phyloP scores from a whole-genome alignment of 2,888 invertebrate species.

The Cephus rjabovi region DNA sequence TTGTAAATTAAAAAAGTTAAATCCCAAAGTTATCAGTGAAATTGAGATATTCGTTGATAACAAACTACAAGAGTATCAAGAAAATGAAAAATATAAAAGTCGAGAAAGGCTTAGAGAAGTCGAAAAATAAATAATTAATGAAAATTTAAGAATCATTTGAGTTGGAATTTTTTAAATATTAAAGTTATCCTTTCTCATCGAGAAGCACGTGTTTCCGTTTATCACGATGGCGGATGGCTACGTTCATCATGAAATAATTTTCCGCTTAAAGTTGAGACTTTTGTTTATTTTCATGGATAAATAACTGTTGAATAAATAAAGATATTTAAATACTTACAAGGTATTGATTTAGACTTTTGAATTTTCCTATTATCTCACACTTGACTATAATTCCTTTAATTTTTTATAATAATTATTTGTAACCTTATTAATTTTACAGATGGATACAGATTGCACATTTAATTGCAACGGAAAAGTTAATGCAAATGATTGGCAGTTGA shows the following conservation, averaged over 20 bases:
- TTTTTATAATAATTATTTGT: background rate
- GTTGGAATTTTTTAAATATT: background rate
- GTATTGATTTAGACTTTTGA: background rate
- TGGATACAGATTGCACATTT: constrained; percentile 44
- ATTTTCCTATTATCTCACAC: background rate
- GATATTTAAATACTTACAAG: background rate
- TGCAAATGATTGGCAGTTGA: constrained; percentile 52
- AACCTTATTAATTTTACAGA: constrained; percentile 25
- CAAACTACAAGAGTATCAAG: background rate
- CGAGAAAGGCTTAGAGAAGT: background rate
- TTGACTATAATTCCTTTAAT: background rate
- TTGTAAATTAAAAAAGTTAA: background rate
- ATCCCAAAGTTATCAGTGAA: background rate
- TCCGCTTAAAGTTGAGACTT: background rate
- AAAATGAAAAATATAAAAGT: background rate
- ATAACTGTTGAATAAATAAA: background rate
- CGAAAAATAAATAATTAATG: background rate
- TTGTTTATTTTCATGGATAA: background rate
- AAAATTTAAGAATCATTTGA: background rate
- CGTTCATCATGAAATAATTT: background rate
- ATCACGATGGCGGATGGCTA: background rate
- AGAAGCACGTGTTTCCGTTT: background rate
- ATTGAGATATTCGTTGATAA: background rate
- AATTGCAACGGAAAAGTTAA: constrained; percentile 58
- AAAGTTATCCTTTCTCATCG: background rate